A percentile compares a stretch with the other conserved stretches of the same genome.
Evolutionary conservation across 2,113 vertebrate species (phyloP).

Genomic region (Forbesichthys papilliferus): DNA sequence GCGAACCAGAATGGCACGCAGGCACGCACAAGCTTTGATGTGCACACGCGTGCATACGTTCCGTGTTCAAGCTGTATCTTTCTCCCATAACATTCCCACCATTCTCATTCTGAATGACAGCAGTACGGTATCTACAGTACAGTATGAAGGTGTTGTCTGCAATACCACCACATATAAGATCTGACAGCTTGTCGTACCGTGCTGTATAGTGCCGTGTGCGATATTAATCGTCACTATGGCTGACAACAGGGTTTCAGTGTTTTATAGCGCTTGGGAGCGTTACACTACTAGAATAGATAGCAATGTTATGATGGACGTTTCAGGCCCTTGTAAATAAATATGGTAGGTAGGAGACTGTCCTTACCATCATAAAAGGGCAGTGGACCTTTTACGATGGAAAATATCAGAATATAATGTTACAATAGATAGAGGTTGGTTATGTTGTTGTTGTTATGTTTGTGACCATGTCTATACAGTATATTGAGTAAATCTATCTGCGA

Average conservation of each 20-base stretch:
- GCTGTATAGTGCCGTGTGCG: slow-evolving; percentile 37
- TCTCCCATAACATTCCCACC: background rate
- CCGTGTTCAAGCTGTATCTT: too few relatives aligned
- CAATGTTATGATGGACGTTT: slow-evolving; percentile 37
- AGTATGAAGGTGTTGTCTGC: slow-evolving; percentile 43
- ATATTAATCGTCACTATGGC: slow-evolving; percentile 59
- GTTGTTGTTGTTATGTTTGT: background rate
- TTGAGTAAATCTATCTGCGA: background rate
- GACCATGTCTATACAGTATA: background rate
- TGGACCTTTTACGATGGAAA: slow-evolving; percentile 32
- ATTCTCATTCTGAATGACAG: too few relatives aligned
- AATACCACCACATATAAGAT: slow-evolving; percentile 32
- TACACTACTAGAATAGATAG: slow-evolving; percentile 49
- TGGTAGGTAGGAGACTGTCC: slow-evolving; percentile 28
- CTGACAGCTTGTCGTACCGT: slow-evolving; percentile 54
- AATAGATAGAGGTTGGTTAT: background rate
- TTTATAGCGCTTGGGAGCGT: slow-evolving; percentile 59
- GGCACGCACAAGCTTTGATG: background rate
- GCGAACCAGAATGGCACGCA: slow-evolving; percentile 25
- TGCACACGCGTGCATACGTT: background rate
- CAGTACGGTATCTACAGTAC: too few relatives aligned
- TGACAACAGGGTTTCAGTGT: slow-evolving; percentile 43
- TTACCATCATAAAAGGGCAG: slow-evolving; percentile 18
- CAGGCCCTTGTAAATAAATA: slow-evolving; percentile 27
- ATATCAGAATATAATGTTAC: slow-evolving; percentile 14